Conservation (phyloP, 2,113 vertebrate genomes). For the Petroica traversi region DNA sequence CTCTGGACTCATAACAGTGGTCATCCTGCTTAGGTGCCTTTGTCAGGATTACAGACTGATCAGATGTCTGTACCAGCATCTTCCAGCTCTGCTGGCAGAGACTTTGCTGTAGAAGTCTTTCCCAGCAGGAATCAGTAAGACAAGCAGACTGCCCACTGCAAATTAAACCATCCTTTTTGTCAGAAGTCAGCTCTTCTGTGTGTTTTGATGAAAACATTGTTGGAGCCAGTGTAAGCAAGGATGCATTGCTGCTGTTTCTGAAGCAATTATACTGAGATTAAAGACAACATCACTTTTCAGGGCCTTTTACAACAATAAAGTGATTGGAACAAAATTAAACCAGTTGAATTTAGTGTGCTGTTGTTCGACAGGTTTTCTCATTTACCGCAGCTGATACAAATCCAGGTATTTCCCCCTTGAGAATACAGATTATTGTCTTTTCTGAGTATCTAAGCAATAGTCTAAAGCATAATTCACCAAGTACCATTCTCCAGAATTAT, state of each 20-base stretch:
- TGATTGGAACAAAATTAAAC: neutral
- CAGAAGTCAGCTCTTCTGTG: neutral
- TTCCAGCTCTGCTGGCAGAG: neutral
- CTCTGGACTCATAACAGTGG: neutral
- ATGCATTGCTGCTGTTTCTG: neutral
- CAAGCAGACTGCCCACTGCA: neutral
- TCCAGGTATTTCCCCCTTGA: neutral
- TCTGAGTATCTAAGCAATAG: neutral
- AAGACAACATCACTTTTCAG: neutral
- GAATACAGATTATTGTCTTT: neutral
- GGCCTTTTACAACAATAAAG: neutral
- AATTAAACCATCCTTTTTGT: neutral
- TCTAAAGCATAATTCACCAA: neutral
- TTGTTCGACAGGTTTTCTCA: neutral
- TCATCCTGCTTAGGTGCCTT: neutral
- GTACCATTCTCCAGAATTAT: neutral
- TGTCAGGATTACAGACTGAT: neutral
- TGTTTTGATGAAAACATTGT: neutral
- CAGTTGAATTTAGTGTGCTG: neutral
- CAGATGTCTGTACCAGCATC: neutral
- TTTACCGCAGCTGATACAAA: neutral
- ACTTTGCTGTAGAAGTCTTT: neutral
- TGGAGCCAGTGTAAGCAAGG: neutral
- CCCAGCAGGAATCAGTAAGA: neutral
- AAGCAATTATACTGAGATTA: neutral